These are phyloP conservation scores for Smittia aterrima DNA, from an alignment of 2,888 invertebrate genomes.

Conservation along the genomic window DNA sequence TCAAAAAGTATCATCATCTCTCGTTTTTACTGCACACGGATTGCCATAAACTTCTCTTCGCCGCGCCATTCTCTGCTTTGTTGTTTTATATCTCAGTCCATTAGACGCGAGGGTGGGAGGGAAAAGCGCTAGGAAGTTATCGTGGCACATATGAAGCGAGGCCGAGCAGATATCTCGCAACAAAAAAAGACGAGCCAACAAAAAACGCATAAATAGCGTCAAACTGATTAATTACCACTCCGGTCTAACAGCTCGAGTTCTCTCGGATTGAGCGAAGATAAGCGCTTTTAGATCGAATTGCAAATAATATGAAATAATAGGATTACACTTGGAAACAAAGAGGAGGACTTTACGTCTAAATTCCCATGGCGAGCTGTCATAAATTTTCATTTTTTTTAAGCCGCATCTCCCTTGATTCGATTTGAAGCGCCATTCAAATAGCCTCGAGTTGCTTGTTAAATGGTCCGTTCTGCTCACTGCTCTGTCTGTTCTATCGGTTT, in stretches of 20 bases:
- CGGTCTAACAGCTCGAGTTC: not conserved
- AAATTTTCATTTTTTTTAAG: not conserved
- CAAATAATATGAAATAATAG: conserved; percentile 23
- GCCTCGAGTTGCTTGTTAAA: not conserved
- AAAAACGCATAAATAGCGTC: conserved; percentile 36
- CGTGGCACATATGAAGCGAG: not conserved
- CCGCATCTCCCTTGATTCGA: not conserved
- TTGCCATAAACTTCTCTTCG: not conserved
- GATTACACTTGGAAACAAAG: not conserved
- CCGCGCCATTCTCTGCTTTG: conserved; percentile 3
- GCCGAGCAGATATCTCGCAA: not conserved
- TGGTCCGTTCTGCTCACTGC: not conserved
- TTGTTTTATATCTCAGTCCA: conserved; percentile 10
- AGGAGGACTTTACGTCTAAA: not conserved
- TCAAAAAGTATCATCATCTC: conserved; percentile 7
- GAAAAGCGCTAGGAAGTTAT: not conserved
- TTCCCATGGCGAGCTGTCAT: not conserved
- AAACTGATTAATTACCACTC: conserved; percentile 31
- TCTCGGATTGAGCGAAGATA: not conserved
- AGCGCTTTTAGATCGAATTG: conserved; percentile 23
- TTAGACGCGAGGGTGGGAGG: not conserved
- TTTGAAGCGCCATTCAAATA: not conserved
- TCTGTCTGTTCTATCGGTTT: not conserved
- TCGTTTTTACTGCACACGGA: not conserved
- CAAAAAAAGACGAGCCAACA: not conserved